Base-by-base conservation (phyloP, 2,113 vertebrate genomes). In the Carollia perspicillata region DNA sequence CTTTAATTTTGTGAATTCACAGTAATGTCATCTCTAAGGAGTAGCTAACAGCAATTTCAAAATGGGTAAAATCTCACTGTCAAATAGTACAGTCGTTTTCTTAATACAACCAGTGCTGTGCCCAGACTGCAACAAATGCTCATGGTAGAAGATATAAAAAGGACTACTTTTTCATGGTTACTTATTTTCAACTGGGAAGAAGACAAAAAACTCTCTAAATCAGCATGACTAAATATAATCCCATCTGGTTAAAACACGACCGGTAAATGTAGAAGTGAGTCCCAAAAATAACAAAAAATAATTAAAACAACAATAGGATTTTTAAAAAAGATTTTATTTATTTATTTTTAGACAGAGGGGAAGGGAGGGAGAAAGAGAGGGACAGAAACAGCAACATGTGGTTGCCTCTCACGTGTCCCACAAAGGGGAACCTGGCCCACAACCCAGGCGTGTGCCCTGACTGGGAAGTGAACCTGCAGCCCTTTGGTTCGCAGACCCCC, bases 231-330 rank as follows among this genome's bases (percentile, higher is more conserved):
- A 96, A 92, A 74, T 72, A 85, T 51, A 66, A 95, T 47, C 6
- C 35, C 53, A 85, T 80, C 33, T 77, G 16, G 14, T 90, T 87
- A 94, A 92, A 47, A 77, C 7, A 72, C 60, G 26, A 91, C 26
- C 23, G 65, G 49, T 42, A 89, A 90, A 69, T 51, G 23, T 69
- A 87, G 90, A 94, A 79, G 12, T 51, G 65, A 87, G 14, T 69
- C 77, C 86, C 44, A 94, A 22, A 92, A 87, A 88, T 89, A 96
- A 89, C 23, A 72, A 89, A 85, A 90, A 74, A 75, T 12, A 89
- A 94, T 35, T 95, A 63, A 49, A 90, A 90, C 35, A 87, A 78
- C 23, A 33, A 33, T 55, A 55, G 53, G 63, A 65, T 65, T 65
- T 33, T 65, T 17, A 4, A 23, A 58, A 55, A 58, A 58, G 22